A percentile compares a stretch with the other conserved stretches of the same genome.
Conservation (phyloP, 2,797 vertebrate species). For the Jordanella pulchra region DNA sequence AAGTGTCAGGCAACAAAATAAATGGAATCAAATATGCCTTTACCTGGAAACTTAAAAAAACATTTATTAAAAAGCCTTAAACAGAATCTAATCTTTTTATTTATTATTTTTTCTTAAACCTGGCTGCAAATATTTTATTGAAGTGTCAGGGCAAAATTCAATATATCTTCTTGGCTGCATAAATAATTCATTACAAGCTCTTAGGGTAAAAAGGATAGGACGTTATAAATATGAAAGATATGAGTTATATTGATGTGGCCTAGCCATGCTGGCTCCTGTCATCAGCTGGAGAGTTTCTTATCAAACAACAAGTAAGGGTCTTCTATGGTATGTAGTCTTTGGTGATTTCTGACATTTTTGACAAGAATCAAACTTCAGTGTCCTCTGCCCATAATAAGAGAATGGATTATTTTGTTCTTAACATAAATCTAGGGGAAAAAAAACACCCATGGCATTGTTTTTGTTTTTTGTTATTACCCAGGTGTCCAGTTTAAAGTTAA, state of each 20-base stretch:
- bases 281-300: conserved; percentile 42
- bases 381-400: conserved; percentile 1
- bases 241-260: conserved; percentile 68
- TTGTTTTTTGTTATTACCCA: not conserved
- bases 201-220: conserved; percentile 67
- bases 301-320: conserved; percentile 65
- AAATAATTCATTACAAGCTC: conserved; percentile 76
- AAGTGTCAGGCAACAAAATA: not conserved
- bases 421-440: not conserved
- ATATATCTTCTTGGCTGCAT: conserved; percentile 66
- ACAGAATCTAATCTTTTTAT: conserved; percentile 4
- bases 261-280: conserved; percentile 70
- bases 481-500: conserved; percentile 5
- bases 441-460: not conserved
- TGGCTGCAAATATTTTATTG: conserved; percentile 48
- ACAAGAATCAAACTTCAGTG: too few relatives aligned
- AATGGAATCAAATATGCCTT: not conserved
- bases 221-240: conserved; percentile 77
- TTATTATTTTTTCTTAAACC: conserved; percentile 11
- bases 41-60: not conserved
- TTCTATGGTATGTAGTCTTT: conserved; percentile 48
- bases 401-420: conserved; percentile 2
- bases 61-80: not conserved
- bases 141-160: conserved; percentile 66
- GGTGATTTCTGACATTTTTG: not conserved